These are phyloP conservation scores for Bombus polaris DNA, from an alignment of 1,140 invertebrate species.

Conservation along the genomic window DNA sequence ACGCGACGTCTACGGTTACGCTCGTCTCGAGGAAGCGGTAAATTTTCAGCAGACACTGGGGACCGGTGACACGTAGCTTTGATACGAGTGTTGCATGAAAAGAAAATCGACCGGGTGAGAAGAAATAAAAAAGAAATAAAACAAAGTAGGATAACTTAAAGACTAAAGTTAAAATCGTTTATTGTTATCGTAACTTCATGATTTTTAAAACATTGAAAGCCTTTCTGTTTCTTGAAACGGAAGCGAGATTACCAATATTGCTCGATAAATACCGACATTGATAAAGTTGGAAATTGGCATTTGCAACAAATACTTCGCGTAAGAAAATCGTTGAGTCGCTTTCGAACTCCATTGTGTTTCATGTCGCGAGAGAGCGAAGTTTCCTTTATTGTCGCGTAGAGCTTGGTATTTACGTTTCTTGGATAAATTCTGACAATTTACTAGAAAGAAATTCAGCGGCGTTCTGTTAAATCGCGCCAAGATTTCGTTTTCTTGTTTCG, in stretches of 20 bases:
- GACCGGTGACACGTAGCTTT: conserved; percentile 2
- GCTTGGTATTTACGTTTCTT: background rate
- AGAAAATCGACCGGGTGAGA: background rate
- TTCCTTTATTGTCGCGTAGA: background rate
- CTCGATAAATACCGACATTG: background rate
- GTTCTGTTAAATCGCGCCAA: background rate
- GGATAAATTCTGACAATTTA: background rate
- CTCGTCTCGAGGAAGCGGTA: conserved; percentile 15
- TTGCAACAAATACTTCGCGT: background rate
- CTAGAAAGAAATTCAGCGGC: background rate
- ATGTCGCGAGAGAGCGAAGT: background rate
- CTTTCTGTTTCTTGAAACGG: background rate
- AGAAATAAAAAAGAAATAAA: background rate
- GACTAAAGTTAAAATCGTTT: background rate
- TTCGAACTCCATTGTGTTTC: background rate
- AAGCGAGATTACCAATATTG: background rate
- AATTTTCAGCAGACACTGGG: background rate
- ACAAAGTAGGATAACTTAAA: background rate
- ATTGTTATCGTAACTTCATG: background rate
- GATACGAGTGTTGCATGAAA: background rate
- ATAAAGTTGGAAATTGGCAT: background rate
- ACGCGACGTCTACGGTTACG: conserved; percentile 4
- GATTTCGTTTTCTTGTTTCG: background rate
- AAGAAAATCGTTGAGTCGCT: background rate
- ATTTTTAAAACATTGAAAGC: no score